phyloP scores from a whole-genome alignment of 2,113 vertebrate genomes.

The Notothenia rossii region DNA sequence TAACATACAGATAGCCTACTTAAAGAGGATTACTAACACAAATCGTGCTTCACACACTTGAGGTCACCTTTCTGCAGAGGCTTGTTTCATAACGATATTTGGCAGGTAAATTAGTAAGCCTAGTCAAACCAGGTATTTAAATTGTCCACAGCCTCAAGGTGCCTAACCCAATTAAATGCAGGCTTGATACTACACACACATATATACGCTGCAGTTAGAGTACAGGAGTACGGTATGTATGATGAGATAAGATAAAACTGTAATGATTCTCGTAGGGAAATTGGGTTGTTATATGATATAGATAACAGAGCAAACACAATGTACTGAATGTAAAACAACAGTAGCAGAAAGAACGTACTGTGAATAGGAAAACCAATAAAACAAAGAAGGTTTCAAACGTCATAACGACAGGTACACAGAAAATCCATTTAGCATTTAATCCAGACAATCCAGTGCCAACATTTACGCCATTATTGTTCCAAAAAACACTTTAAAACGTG shows the following conservation, averaged over 20 bases:
- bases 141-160: not conserved
- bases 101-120: slow-evolving; percentile 20
- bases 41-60: not conserved
- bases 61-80: not conserved
- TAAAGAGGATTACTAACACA: not conserved
- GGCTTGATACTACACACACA: not conserved
- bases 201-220: not conserved
- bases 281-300: slow-evolving; percentile 1
- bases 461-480: not conserved
- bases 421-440: slow-evolving; percentile 6
- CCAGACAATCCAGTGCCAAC: not conserved
- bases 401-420: slow-evolving; percentile 19
- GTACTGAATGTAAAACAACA: slow-evolving; percentile 17
- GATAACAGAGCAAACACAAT: slow-evolving; percentile 34
- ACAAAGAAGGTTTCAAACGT: slow-evolving; percentile 28
- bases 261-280: slow-evolving; percentile 22
- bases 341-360: slow-evolving; percentile 6
- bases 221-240: not conserved
- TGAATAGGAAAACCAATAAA: slow-evolving; percentile 24
- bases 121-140: slow-evolving; percentile 33
- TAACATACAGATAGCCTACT: no score
- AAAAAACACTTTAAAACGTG: not conserved
- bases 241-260: slow-evolving; percentile 43
- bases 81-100: not conserved
- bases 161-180: not conserved